Evolutionary conservation across 2,888 invertebrate genomes (phyloP).

Genomic region (Cryptocephalus moraei): DNA sequence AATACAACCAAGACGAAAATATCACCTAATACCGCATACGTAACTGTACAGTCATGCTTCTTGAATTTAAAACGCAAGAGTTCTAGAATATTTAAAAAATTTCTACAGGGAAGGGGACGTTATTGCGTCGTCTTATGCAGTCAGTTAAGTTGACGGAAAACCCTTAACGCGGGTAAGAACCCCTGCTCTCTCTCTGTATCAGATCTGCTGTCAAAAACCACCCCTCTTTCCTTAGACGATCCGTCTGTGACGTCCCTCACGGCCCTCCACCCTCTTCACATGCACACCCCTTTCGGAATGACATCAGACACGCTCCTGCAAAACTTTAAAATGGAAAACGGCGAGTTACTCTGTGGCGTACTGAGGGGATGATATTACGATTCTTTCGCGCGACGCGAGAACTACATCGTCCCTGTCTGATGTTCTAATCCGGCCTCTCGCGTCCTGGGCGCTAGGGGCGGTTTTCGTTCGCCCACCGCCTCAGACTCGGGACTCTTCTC

Average conservation of each 20-base stretch:
- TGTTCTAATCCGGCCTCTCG: background rate
- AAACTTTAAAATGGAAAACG: conserved; percentile 19
- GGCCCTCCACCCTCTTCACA: conserved; percentile 2
- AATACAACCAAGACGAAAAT: too few relatives aligned
- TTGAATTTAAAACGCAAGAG: too few relatives aligned
- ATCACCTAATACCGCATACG: too few relatives aligned
- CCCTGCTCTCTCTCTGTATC: too few relatives aligned
- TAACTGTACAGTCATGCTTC: too few relatives aligned
- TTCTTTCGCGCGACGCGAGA: background rate
- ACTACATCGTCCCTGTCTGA: background rate
- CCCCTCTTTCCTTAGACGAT: too few relatives aligned
- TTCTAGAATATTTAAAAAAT: too few relatives aligned
- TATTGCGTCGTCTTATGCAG: background rate
- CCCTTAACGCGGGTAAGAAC: background rate
- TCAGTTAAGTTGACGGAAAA: background rate
- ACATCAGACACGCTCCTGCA: conserved; percentile 16
- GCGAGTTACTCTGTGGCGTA: conserved; percentile 5
- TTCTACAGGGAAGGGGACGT: too few relatives aligned
- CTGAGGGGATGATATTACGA: background rate
- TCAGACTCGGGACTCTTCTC: background rate
- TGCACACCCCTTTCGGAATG: conserved; percentile 6
- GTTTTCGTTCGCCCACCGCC: too few relatives aligned
- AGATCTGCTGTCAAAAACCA: too few relatives aligned
- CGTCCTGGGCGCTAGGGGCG: too few relatives aligned
- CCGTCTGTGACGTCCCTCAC: conserved; percentile 4